phyloP scores from a whole-genome alignment of 1,140 invertebrate species.

The Steinernema feltiae region DNA sequence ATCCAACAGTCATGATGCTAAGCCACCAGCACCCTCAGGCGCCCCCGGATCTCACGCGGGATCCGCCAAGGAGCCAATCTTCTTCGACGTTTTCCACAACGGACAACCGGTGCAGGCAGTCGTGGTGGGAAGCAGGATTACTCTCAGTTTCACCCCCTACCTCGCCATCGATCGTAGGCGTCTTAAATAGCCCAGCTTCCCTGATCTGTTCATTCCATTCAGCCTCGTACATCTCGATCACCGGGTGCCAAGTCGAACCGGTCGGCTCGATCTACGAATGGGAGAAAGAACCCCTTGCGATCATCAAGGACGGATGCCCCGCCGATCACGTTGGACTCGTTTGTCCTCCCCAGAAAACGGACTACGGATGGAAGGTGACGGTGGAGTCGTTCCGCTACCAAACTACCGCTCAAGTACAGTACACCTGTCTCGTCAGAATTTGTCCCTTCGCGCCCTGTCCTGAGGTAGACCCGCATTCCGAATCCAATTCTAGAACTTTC shows the following conservation, averaged over 20 bases:
- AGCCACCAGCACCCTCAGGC: background rate
- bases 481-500: background rate
- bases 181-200: conserved; percentile 12
- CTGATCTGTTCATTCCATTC: conserved; percentile 18
- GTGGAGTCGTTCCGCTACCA: conserved; percentile 57
- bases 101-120: conserved; percentile 56
- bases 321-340: conserved; percentile 55
- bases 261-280: conserved; percentile 54
- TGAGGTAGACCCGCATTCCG: conserved; percentile 25
- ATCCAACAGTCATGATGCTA: background rate
- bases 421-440: conserved; percentile 54
- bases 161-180: conserved; percentile 54
- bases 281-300: conserved; percentile 56
- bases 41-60: background rate
- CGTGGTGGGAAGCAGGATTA: conserved; percentile 55
- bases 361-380: conserved; percentile 54
- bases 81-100: conserved; percentile 56
- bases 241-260: conserved; percentile 56
- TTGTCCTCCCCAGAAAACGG: conserved; percentile 53
- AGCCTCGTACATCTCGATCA: conserved; percentile 56
- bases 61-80: conserved; percentile 39
- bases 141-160: conserved; percentile 54
- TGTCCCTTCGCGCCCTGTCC: conserved; percentile 55
- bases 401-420: conserved; percentile 55
- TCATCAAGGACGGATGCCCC: conserved; percentile 54